These are phyloP conservation scores for Semicossyphus pulcher DNA, from an alignment of 2,113 vertebrate species.

Conservation along the genomic window DNA sequence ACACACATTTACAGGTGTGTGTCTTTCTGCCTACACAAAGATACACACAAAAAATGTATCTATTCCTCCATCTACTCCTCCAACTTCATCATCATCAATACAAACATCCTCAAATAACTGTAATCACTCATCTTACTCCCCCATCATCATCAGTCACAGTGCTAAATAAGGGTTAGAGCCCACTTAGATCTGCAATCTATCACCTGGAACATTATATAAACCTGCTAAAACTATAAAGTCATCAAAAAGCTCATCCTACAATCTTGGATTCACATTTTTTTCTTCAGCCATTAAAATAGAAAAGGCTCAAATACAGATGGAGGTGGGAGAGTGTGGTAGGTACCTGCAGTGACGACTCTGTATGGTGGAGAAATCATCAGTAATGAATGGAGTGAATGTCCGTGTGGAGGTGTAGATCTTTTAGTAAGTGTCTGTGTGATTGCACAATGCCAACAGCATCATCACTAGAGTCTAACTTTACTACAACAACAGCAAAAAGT, in stretches of 20 bases:
- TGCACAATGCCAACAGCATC: constrained; percentile 13
- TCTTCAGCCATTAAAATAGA: constrained; percentile 16
- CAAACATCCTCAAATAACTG: constrained; percentile 39
- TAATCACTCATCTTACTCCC: constrained; percentile 34
- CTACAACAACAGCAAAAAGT: constrained; percentile 10
- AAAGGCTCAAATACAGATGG: constrained; percentile 42
- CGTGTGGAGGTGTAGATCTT: constrained; percentile 31
- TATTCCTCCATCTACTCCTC: constrained; percentile 5
- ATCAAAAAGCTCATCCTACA: neutral
- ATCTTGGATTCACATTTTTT: constrained; percentile 1
- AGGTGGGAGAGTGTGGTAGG: constrained; percentile 50
- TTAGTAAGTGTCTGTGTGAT: constrained; percentile 19
- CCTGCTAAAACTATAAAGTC: too few relatives aligned
- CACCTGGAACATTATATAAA: neutral
- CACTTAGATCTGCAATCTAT: constrained; percentile 10
- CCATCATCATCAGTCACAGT: constrained; percentile 14
- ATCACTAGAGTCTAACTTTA: constrained; percentile 25
- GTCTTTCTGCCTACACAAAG: neutral
- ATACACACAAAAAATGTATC: neutral
- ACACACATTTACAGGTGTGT: neutral
- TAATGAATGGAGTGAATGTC: constrained; percentile 24
- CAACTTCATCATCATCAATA: constrained; percentile 31
- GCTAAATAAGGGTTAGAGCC: neutral
- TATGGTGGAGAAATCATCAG: constrained; percentile 25
- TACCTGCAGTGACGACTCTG: constrained; percentile 10